Conservation (phyloP, 2,888 invertebrate species). For the Beris chalybata region DNA sequence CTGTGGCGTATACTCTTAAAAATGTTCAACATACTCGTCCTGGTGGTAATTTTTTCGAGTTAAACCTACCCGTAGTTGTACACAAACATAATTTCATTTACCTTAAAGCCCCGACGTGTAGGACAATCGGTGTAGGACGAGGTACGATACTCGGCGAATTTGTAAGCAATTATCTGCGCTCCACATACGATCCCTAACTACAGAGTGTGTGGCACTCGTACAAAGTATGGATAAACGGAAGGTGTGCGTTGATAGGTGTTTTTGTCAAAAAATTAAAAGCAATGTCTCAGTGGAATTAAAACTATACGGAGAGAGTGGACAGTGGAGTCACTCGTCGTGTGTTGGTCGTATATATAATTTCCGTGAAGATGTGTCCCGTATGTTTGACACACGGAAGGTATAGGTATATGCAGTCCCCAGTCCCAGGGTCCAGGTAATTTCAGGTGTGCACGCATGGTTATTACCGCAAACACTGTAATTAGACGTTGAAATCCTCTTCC, state of each 20-base stretch:
- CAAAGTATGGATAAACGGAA: background rate
- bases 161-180: constrained; percentile 17
- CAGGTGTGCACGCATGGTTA: constrained; percentile 30
- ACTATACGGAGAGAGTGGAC: background rate
- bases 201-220: background rate
- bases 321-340: background rate
- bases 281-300: constrained; percentile 7
- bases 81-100: too few relatives aligned
- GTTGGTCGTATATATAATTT: background rate
- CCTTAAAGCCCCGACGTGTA: too few relatives aligned
- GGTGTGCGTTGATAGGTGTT: constrained; percentile 2
- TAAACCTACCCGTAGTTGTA: too few relatives aligned
- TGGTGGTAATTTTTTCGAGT: background rate
- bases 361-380: background rate
- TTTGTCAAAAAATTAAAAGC: constrained; percentile 1
- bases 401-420: background rate
- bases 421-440: constrained; percentile 5
- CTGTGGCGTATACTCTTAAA: constrained; percentile 22
- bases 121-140: background rate
- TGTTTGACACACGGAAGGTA: background rate
- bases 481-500: constrained; percentile 27
- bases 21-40: constrained; percentile 7
- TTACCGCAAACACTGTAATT: constrained; percentile 35
- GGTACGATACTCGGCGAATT: background rate
- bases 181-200: too few relatives aligned